Evolutionary conservation across 2,113 vertebrate species (phyloP), one percentile per base, ranked within the genome.

Genomic region (Passerina amoena): DNA sequence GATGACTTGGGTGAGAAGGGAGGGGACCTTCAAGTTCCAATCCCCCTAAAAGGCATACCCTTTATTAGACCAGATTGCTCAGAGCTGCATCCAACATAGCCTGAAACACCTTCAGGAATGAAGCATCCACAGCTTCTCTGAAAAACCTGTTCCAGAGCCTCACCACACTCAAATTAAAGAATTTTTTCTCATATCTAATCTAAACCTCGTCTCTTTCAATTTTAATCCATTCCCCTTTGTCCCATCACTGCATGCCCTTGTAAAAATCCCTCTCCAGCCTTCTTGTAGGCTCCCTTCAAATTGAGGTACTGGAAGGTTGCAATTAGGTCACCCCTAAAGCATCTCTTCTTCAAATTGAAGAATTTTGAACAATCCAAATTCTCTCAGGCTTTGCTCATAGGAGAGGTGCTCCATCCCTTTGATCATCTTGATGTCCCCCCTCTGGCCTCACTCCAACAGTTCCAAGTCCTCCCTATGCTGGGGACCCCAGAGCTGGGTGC

Each of bases 381-480:
- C 24, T 53, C 69, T 82, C 47, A 25, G n/a, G 19, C 24, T 53
- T 53, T 82, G 12, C 23, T n/a, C 0, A 0, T 18, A n/a, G 9
- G 8, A 75, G 45, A 60, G 10, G 3, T 53, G 13, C 7, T 75
- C 11, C 16, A 53, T 47, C 5, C 24, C 20, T 53, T 7, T 53
- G 8, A 40, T 82, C 11, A 31, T 25, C 38, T 75, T 53, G 21
- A 1, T 35, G 24, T 10, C 30, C 33, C 4, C 53, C 20, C 24
- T 68, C 45, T 68, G 38, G 7, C 25, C n/a, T 47, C 2, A 0
- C 11, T 47, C n/a, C 61, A 40, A 5, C 2, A 6, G 31, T 0
- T 37, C 14, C 0, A 0, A 33, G 14, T 37, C 14, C 37, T 17
- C 0, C 19, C 27, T 59, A 0, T 51, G 31, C 31, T 37, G 31